Conservation (phyloP, 2,113 vertebrate species). For the Mirounga angustirostris region DNA sequence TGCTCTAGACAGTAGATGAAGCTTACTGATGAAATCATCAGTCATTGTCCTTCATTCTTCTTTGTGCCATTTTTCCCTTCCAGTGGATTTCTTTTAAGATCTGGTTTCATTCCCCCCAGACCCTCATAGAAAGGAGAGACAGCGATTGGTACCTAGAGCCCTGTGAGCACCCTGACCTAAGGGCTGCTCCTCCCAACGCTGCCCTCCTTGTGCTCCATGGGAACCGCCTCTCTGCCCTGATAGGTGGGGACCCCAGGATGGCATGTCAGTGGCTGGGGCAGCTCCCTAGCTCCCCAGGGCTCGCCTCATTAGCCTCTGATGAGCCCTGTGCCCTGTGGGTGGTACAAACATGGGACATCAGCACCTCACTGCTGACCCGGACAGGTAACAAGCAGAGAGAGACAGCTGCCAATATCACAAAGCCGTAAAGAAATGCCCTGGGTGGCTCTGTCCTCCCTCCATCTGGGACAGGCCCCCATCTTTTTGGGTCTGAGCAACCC, state of each 20-base stretch:
- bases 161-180: fast-evolving
- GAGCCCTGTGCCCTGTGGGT: not conserved
- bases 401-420: fast-evolving
- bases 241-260: not conserved
- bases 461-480: not conserved
- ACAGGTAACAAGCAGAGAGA: not conserved
- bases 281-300: not conserved
- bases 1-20: not conserved
- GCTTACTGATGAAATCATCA: not conserved
- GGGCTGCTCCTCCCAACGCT: fast-evolving
- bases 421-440: not conserved
- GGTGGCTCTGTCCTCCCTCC: not conserved
- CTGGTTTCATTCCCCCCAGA: not conserved
- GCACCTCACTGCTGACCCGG: not conserved
- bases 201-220: fast-evolving
- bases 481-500: not conserved
- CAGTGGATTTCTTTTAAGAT: not conserved
- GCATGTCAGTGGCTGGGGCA: fast-evolving
- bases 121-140: not conserved
- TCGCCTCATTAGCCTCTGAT: not conserved
- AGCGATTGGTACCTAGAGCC: not conserved
- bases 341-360: not conserved
- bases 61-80: not conserved
- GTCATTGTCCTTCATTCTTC: not conserved
- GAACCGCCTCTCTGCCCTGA: not conserved